These are phyloP conservation scores for Ceratina australensis DNA, from an alignment of 1,140 invertebrate species.

Conservation along the genomic window DNA sequence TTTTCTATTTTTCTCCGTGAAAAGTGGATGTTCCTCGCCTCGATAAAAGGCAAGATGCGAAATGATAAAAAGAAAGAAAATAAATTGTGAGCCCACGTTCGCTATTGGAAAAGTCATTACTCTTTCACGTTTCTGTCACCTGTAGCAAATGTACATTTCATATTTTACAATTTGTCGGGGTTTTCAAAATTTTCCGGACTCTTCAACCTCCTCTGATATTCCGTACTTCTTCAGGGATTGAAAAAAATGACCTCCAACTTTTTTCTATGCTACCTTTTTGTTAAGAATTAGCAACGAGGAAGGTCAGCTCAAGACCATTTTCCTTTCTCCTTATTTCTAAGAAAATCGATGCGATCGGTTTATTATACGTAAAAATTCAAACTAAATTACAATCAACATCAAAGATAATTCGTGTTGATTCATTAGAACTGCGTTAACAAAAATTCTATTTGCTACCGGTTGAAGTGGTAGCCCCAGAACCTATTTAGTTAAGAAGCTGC, in stretches of 20 bases:
- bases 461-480: neutral
- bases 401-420: neutral
- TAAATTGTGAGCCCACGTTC: neutral
- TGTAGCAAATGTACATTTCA: no score
- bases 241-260: neutral
- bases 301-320: neutral
- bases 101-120: neutral
- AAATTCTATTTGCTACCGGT: neutral
- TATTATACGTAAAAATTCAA: no score
- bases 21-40: neutral
- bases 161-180: neutral
- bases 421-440: neutral
- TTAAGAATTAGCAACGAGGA: neutral
- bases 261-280: neutral
- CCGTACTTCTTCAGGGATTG: no score
- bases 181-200: neutral
- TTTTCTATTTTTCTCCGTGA: constrained; percentile 2
- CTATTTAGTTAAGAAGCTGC: constrained; percentile 25
- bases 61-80: neutral
- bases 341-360: neutral
- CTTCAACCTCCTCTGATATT: no score
- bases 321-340: constrained; percentile 1
- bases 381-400: no score
- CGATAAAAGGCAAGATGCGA: neutral
- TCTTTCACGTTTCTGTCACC: neutral